These are phyloP conservation scores for Gnathonemus echidnorhynchus DNA, from an alignment of 2,113 vertebrate species.

Conservation along the genomic window DNA sequence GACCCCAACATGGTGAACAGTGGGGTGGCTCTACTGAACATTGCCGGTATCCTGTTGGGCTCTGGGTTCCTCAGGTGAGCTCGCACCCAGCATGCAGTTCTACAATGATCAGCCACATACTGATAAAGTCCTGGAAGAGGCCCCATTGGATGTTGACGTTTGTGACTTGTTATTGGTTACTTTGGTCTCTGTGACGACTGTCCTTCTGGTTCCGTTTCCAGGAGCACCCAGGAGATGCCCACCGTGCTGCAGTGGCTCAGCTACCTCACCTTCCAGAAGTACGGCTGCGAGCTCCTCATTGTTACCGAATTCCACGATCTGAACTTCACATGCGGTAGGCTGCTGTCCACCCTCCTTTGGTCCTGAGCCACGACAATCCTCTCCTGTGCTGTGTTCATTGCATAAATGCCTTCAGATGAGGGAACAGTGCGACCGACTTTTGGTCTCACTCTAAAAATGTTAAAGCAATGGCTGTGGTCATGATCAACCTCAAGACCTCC, in stretches of 20 bases:
- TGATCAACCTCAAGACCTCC: neutral
- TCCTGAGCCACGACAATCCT: neutral
- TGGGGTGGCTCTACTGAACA: slow-evolving; percentile 73
- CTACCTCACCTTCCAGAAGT: slow-evolving; percentile 91
- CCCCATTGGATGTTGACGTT: neutral
- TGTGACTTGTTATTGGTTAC: neutral
- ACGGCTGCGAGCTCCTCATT: slow-evolving; percentile 81
- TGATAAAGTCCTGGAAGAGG: neutral
- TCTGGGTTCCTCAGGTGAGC: slow-evolving; percentile 82
- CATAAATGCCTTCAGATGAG: neutral
- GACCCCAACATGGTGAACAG: slow-evolving; percentile 83
- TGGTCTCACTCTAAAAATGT: neutral
- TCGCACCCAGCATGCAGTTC: neutral
- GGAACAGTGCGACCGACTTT: neutral
- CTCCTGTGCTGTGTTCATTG: neutral
- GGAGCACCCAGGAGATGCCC: slow-evolving; percentile 79
- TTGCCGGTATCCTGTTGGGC: slow-evolving; percentile 78
- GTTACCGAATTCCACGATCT: slow-evolving; percentile 85
- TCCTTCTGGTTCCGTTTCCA: slow-evolving; percentile 44
- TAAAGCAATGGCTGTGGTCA: neutral
- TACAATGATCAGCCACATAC: neutral
- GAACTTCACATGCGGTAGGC: slow-evolving; percentile 86
- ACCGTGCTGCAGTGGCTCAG: slow-evolving; percentile 76
- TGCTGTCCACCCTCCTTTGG: slow-evolving; percentile 16
- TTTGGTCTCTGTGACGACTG: neutral